Evolutionary conservation across 1,140 invertebrate species (phyloP).

Genomic region (Bombus breviceps): DNA sequence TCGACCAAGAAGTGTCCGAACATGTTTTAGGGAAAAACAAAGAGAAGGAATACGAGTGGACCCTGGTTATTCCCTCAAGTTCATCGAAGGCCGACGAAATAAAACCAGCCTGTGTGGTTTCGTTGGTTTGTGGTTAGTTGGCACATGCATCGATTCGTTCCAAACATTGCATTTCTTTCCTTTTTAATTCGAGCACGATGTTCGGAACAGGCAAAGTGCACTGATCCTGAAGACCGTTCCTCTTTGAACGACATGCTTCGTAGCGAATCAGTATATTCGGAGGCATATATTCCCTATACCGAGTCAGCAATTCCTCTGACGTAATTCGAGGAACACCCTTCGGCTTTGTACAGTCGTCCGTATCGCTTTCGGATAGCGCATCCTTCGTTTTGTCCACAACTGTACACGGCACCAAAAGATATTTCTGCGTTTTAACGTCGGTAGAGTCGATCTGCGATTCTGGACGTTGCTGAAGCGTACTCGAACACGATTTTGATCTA

Average conservation of each 20-base stretch:
- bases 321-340: background rate
- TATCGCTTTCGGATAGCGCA: rapidly evolving
- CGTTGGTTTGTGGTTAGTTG: conserved; percentile 10
- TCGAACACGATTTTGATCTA: background rate
- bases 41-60: background rate
- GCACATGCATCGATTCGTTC: background rate
- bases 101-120: background rate
- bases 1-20: background rate
- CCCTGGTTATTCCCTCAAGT: background rate
- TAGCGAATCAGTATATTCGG: conserved; percentile 52
- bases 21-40: background rate
- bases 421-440: background rate
- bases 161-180: background rate
- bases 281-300: conserved; percentile 52
- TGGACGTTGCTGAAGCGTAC: no score
- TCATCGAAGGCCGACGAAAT: background rate
- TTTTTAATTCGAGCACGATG: conserved; percentile 33
- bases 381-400: background rate
- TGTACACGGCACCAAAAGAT: no score
- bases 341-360: background rate
- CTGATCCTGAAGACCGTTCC: conserved; percentile 69
- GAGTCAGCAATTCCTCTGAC: conserved; percentile 28
- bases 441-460: no score
- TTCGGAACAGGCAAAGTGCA: conserved; percentile 50
- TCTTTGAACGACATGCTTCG: conserved; percentile 55